Evolutionary conservation across 2,888 invertebrate species (phyloP).

Genomic region (Drosophila prolongata): DNA sequence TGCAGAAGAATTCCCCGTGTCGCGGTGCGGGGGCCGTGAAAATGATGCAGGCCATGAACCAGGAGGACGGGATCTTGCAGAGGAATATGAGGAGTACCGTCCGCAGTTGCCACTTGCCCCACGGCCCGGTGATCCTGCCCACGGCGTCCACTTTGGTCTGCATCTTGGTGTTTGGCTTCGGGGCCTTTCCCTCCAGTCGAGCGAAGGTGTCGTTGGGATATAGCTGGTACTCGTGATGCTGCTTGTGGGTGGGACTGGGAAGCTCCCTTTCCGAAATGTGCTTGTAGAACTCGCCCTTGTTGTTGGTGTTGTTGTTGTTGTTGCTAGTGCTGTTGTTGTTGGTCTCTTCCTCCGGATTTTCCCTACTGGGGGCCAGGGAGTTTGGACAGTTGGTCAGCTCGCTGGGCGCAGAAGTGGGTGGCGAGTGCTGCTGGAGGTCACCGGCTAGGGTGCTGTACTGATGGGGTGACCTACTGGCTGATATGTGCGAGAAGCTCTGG

Average conservation of each 20-base stretch:
- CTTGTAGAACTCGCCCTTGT: slow-evolving; percentile 52
- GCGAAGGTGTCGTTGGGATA: slow-evolving; percentile 82
- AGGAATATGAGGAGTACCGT: slow-evolving; percentile 84
- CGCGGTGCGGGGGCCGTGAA: slow-evolving; percentile 85
- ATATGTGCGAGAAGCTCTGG: slow-evolving; percentile 68
- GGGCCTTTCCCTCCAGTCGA: slow-evolving; percentile 77
- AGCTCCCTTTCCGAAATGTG: slow-evolving; percentile 21
- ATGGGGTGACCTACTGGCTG: slow-evolving; percentile 53
- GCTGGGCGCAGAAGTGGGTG: slow-evolving; percentile 24
- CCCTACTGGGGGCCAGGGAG: neutral
- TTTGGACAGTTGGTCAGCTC: slow-evolving; percentile 51
- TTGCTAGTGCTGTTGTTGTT: slow-evolving; percentile 50
- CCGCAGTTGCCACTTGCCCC: slow-evolving; percentile 85
- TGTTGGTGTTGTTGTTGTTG: slow-evolving; percentile 36
- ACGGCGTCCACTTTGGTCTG: slow-evolving; percentile 84
- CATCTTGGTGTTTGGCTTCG: slow-evolving; percentile 74
- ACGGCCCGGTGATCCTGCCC: slow-evolving; percentile 84
- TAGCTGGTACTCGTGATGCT: slow-evolving; percentile 66
- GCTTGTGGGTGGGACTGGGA: slow-evolving; percentile 34
- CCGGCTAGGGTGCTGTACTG: slow-evolving; percentile 32
- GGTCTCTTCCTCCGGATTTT: slow-evolving; percentile 25
- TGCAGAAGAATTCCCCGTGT: slow-evolving; percentile 85
- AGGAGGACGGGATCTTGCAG: slow-evolving; percentile 85
- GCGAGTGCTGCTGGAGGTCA: slow-evolving; percentile 3
- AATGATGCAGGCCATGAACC: slow-evolving; percentile 86